Base-by-base conservation (phyloP, 2,113 vertebrate genomes). In the Formicarius rufipectus region DNA sequence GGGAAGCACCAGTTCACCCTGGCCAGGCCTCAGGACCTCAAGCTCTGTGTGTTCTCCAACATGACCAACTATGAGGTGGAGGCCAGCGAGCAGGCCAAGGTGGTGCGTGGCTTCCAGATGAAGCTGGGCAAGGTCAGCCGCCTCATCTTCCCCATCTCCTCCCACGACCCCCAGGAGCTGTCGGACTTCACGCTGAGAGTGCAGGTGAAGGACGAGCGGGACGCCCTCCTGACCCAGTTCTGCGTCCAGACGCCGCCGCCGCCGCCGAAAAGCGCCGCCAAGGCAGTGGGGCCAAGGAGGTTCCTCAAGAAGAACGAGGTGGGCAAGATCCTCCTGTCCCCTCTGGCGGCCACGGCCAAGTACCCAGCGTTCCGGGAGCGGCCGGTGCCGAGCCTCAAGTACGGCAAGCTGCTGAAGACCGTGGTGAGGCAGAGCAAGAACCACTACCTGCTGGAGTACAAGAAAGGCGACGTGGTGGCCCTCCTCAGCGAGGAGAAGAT, bases 281-380 rank as follows among this genome's bases (percentile, higher is more conserved):
- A 98, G 66, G 98, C 98, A 0, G 98, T 96, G 0, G 98, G 98
- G 47, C 99, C 98, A 63, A 98, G 99, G 45, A 97, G 99, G 37
- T 99, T 99, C 66, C 98, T 99, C 31, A 99, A 99, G 96, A 99
- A 99, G 98, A 99, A 99, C 2, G 99, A 99, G 95, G 98, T 99
- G 0, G 99, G 99, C n/a, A 99, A 99, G 89, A 99, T 99, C 68
- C 97, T 99, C 44, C 95, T 99, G 75, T 99, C 99, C 31, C 99
- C 99, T 12, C 98, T 99, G 3, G 99, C 98, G 1, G 95, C 98
- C 39, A 98, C 98, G 2, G 93, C 98, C 72, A 99, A 99, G 92
- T 99, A 99, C 69, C 99, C 99, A 0, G 97, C 98, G 12, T 99
- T 99, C 75, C 99, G 99, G 95, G 99, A 99, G 95, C 97, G 98